phyloP scores from a whole-genome alignment of 2,888 invertebrate genomes.

The Drosophila hamatofila region DNA sequence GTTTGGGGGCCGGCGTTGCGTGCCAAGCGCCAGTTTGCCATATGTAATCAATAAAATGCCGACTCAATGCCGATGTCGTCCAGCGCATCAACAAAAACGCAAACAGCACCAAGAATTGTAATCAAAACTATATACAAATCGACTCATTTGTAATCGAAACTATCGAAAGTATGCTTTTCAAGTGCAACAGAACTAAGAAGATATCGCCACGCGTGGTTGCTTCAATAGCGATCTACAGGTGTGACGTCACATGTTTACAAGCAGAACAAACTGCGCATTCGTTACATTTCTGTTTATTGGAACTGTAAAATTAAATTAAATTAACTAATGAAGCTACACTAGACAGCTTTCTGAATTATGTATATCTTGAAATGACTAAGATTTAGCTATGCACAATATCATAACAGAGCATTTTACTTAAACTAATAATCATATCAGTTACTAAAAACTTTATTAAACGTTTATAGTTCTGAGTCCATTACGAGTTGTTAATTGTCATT shows the following conservation, averaged over 20 bases:
- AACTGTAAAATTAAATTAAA: no score
- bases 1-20: constrained; percentile 73
- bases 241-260: constrained; percentile 5
- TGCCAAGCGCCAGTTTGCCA: constrained; percentile 57
- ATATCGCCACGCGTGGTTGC: neutral
- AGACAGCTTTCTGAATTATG: no score
- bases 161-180: constrained; percentile 11
- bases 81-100: constrained; percentile 26
- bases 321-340: neutral
- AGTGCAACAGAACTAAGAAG: neutral
- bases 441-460: neutral
- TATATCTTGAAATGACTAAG: neutral
- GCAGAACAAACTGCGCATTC: neutral
- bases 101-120: constrained; percentile 9
- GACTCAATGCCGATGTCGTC: constrained; percentile 49
- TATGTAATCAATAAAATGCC: constrained; percentile 69
- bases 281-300: neutral
- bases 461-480: neutral
- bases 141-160: constrained; percentile 33
- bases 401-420: no score
- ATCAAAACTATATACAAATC: constrained; percentile 34
- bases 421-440: no score
- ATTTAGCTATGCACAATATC: neutral
- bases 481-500: neutral
- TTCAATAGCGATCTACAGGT: neutral